These are phyloP conservation scores for Noctua janthe DNA, from an alignment of 2,888 invertebrate species.

Conservation along the genomic window DNA sequence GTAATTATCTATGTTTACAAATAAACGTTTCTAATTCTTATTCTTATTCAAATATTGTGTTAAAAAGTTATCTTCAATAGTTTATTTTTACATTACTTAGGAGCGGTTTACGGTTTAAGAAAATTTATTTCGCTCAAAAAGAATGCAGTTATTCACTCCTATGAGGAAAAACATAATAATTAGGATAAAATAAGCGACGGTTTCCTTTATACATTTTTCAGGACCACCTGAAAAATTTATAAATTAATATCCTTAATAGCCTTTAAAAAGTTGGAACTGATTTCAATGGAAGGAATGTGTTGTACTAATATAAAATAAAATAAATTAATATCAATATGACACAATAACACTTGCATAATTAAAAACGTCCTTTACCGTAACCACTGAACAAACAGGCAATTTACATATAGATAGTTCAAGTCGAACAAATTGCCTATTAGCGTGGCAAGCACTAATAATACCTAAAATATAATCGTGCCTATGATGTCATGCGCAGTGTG, in stretches of 20 bases:
- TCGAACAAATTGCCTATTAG: slow-evolving; percentile 50
- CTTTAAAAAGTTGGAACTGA: too few relatives aligned
- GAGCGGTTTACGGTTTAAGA: not conserved
- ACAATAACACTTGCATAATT: slow-evolving; percentile 32
- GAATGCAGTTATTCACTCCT: too few relatives aligned
- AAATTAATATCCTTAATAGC: too few relatives aligned
- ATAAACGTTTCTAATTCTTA: too few relatives aligned
- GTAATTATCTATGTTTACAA: too few relatives aligned
- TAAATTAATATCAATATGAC: slow-evolving; percentile 4
- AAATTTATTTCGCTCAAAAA: too few relatives aligned
- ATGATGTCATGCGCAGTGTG: slow-evolving; percentile 51
- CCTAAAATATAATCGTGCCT: slow-evolving; percentile 32
- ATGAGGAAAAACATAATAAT: too few relatives aligned
- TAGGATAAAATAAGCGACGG: too few relatives aligned
- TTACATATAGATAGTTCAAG: slow-evolving; percentile 52
- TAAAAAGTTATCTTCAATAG: not conserved
- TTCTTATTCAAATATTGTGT: not conserved
- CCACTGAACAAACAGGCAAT: slow-evolving; percentile 52
- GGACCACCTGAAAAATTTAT: too few relatives aligned
- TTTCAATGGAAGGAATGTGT: not conserved
- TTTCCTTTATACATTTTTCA: too few relatives aligned
- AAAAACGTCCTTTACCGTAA: slow-evolving; percentile 17
- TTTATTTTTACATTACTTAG: not conserved
- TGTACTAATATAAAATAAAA: not conserved
- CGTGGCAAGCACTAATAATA: slow-evolving; percentile 43